phyloP scores from a whole-genome alignment of 2,113 vertebrate species.

The Pelmatolapia mariae region DNA sequence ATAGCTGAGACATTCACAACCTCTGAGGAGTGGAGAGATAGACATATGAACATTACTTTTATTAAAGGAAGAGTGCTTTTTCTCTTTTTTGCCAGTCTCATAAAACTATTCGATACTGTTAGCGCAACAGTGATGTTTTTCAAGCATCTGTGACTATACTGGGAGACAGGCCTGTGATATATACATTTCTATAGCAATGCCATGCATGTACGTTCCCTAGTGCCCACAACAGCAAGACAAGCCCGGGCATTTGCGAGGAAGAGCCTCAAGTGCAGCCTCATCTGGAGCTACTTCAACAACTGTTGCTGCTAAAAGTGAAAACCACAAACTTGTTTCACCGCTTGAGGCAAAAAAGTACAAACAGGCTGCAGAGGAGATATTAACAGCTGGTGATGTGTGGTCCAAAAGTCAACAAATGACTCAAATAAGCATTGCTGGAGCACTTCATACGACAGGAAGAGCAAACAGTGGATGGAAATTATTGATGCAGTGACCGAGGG shows the following conservation, averaged over 20 bases:
- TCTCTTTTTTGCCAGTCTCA: background rate
- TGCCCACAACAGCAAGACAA: background rate
- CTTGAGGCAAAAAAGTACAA: background rate
- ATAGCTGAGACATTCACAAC: background rate
- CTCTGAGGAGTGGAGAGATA: background rate
- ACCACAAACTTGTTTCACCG: background rate
- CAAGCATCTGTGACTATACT: background rate
- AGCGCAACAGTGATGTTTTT: background rate
- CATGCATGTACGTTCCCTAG: background rate
- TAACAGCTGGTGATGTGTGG: background rate
- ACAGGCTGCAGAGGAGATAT: background rate
- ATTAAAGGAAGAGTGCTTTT: background rate
- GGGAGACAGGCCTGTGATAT: background rate
- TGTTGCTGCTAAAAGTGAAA: background rate
- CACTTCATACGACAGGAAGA: background rate
- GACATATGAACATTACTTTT: background rate
- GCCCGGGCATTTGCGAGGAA: background rate
- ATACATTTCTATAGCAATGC: background rate
- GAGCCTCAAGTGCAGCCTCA: background rate
- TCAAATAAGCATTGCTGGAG: background rate
- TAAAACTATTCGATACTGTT: background rate
- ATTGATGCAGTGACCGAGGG: background rate
- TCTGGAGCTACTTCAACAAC: background rate
- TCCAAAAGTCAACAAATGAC: background rate
- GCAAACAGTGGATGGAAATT: background rate